Evolutionary conservation across 2,888 invertebrate species (phyloP), one percentile per base, ranked within the genome.

Genomic region (Ochropacha duplaris): DNA sequence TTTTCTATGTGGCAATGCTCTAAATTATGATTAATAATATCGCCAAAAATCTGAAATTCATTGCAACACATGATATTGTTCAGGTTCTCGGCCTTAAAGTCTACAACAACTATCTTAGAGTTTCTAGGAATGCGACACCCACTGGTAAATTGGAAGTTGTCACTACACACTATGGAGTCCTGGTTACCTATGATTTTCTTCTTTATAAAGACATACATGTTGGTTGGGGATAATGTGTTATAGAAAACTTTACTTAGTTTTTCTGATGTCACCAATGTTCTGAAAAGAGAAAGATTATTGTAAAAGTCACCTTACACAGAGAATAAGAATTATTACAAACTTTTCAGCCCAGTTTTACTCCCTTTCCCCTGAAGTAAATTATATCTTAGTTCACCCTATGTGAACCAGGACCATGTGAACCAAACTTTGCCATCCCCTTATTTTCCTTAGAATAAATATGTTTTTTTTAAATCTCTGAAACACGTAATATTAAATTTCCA

Each of bases 151-250:
- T 84, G 72, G 71, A 92, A 93, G 66, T 81, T 89, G 14, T 90
- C 86, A 57, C 67, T 75, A 57, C 84, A 86, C 1, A 87, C 62
- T 12, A 86, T 66, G 50, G 69, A 71, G 55, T 78, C 75, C 57
- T 79, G 76, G 22, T 70, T 76, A 52, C 70, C 72, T 0, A 57
- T 55, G 14, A 70, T 60, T 56, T 78, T 85, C 69, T 92, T 93
- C 68, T 88, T 92, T 9, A 94, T 69, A 59, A 93, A 88, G n/a
- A 94, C 80, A 75, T 88, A 92, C 78, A 93, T 83, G 63, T 93
- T 94, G 22, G 93, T 94, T 34, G 91, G 90, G 24, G 87, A 67
- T 14, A 93, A 61, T 2, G 82, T 72, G n/a, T 81, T 81, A 64
- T 83, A 89, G 64, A 94, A 87, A 14, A 90, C 74, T 72, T 88